These are phyloP conservation scores for Diceros bicornis DNA, from an alignment of 2,797 vertebrate species.

Conservation along the genomic window DNA sequence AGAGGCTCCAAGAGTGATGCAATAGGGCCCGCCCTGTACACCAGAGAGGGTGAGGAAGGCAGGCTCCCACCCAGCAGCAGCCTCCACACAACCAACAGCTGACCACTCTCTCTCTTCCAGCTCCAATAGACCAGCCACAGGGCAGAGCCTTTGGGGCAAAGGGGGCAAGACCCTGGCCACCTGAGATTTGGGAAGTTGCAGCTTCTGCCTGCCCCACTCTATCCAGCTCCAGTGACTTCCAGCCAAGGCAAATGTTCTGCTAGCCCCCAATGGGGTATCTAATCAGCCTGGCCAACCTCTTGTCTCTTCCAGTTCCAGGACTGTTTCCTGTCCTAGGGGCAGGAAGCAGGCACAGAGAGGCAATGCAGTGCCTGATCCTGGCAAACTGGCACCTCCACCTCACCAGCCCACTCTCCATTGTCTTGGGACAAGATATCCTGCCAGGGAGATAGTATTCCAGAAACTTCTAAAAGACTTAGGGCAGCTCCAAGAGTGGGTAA, in stretches of 20 bases:
- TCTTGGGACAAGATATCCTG: not conserved
- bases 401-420: not conserved
- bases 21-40: conserved; percentile 85
- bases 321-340: not conserved
- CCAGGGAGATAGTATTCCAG: not conserved
- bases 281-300: not conserved
- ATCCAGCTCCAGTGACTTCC: not conserved
- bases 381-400: not conserved
- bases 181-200: not conserved
- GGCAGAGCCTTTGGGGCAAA: not conserved
- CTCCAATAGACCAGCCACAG: not conserved
- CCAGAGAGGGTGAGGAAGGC: conserved; percentile 81
- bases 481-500: not conserved
- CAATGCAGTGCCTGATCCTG: not conserved
- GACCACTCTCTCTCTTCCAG: not conserved
- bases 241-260: not conserved
- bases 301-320: not conserved
- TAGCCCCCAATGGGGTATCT: not conserved
- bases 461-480: conserved; percentile 32
- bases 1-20: conserved; percentile 84
- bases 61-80: conserved; percentile 72
- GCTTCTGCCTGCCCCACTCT: not conserved
- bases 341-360: not conserved
- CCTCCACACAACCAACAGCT: conserved; percentile 2
- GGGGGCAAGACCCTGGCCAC: not conserved